phyloP scores from a whole-genome alignment of 92 coral and sea anemone species.

The Desmophyllum pertusum region DNA sequence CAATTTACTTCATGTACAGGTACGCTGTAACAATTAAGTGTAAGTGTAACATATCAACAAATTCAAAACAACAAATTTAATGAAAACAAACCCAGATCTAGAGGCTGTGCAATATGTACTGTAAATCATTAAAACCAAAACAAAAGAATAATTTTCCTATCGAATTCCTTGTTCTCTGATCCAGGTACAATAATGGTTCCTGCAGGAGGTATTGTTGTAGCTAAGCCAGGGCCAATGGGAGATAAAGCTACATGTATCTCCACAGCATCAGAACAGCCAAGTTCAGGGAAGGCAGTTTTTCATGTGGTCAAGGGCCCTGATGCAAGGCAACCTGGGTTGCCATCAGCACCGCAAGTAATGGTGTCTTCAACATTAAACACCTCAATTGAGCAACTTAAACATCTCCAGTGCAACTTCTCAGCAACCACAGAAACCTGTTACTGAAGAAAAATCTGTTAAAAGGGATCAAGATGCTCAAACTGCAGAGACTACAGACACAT shows the following conservation, averaged over 20 bases:
- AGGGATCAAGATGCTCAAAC: not conserved
- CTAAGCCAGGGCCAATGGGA: not conserved
- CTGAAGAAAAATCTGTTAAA: no score
- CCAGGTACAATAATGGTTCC: conserved; percentile 7
- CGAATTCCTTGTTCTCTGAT: not conserved
- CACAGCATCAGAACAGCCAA: conserved; percentile 22
- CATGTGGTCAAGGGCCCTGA: not conserved
- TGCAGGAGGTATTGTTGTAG: not conserved
- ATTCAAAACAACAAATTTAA: no score
- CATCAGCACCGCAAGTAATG: not conserved
- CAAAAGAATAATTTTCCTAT: no score
- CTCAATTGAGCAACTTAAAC: conserved; percentile 12
- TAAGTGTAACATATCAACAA: no score
- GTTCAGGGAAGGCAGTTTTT: no score
- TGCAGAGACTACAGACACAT: not conserved
- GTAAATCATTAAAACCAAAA: no score
- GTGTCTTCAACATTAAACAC: conserved; percentile 1
- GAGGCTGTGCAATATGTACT: no score
- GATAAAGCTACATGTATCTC: not conserved
- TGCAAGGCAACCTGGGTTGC: not conserved
- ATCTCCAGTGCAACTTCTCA: not conserved
- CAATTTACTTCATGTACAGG: no score
- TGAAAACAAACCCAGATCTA: no score
- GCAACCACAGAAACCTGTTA: no score
- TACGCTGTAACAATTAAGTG: no score